These are phyloP conservation scores for Chloromyia formosa DNA, from an alignment of 2,888 invertebrate genomes.

Conservation along the genomic window DNA sequence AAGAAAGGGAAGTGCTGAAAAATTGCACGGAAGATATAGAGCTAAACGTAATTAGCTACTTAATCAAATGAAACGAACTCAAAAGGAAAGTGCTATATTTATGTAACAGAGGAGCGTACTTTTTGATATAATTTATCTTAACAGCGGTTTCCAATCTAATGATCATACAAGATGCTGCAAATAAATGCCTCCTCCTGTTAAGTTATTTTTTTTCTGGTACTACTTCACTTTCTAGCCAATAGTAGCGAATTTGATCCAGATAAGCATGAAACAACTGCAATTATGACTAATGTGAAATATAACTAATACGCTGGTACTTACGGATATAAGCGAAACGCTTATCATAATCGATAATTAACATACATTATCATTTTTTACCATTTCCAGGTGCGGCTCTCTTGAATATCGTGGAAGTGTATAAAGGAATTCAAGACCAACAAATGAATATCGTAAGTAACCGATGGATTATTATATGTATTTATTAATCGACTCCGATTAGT, in stretches of 20 bases:
- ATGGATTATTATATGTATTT: not conserved
- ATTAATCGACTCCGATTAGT: not conserved
- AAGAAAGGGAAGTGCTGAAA: no score
- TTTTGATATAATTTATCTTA: not conserved
- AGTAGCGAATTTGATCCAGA: not conserved
- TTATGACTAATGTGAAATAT: not conserved
- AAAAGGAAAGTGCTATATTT: slow-evolving; percentile 7
- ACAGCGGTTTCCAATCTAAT: not conserved
- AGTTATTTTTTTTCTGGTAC: not conserved
- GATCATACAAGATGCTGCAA: not conserved
- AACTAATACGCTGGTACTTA: slow-evolving; percentile 52
- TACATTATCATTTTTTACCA: slow-evolving; percentile 26
- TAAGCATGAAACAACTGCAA: slow-evolving; percentile 15
- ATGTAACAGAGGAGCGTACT: not conserved
- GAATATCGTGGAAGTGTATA: slow-evolving; percentile 92
- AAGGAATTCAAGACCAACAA: slow-evolving; percentile 93
- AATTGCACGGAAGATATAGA: not conserved
- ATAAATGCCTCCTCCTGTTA: not conserved
- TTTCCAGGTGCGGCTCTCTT: slow-evolving; percentile 86
- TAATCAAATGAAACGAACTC: slow-evolving; percentile 18
- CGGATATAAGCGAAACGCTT: not conserved
- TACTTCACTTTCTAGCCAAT: slow-evolving; percentile 6
- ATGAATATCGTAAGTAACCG: slow-evolving; percentile 87
- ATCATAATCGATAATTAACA: not conserved
- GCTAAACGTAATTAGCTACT: slow-evolving; percentile 4